These are phyloP conservation scores for Diadegma fenestrale DNA, from an alignment of 2,888 invertebrate genomes.

Conservation along the genomic window DNA sequence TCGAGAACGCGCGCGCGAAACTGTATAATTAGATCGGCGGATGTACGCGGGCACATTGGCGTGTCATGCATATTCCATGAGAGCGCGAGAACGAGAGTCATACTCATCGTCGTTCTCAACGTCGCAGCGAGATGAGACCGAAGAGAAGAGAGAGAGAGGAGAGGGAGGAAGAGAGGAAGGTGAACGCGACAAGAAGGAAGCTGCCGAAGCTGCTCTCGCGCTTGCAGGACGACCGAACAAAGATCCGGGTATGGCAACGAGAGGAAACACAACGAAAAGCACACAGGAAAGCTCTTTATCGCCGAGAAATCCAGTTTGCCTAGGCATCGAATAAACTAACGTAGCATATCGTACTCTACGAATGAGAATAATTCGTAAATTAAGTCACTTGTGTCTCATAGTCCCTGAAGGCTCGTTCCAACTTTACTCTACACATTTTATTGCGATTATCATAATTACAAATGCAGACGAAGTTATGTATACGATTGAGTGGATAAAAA, in stretches of 20 bases:
- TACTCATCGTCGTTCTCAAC: slow-evolving; percentile 60
- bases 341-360: neutral
- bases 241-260: neutral
- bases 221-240: slow-evolving; percentile 18
- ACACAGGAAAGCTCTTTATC: slow-evolving; percentile 14
- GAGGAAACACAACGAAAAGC: slow-evolving; percentile 13
- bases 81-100: slow-evolving; percentile 69
- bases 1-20: slow-evolving; percentile 74
- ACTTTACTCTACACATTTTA: neutral
- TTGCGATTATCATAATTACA: neutral
- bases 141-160: slow-evolving; percentile 33
- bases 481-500: neutral
- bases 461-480: neutral
- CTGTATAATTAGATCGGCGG: slow-evolving; percentile 83
- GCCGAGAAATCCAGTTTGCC: slow-evolving; percentile 12
- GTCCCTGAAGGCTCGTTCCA: slow-evolving; percentile 16
- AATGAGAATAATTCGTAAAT: slow-evolving; percentile 22
- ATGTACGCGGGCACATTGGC: slow-evolving; percentile 79
- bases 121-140: slow-evolving; percentile 50
- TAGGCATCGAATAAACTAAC: slow-evolving; percentile 27
- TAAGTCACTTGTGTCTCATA: slow-evolving; percentile 16
- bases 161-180: slow-evolving; percentile 45
- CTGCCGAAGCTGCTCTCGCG: slow-evolving; percentile 13
- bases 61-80: slow-evolving; percentile 84
- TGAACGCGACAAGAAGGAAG: slow-evolving; percentile 45